These are phyloP conservation scores for Agonopterix arenella DNA, from an alignment of 2,888 invertebrate species.

Conservation along the genomic window DNA sequence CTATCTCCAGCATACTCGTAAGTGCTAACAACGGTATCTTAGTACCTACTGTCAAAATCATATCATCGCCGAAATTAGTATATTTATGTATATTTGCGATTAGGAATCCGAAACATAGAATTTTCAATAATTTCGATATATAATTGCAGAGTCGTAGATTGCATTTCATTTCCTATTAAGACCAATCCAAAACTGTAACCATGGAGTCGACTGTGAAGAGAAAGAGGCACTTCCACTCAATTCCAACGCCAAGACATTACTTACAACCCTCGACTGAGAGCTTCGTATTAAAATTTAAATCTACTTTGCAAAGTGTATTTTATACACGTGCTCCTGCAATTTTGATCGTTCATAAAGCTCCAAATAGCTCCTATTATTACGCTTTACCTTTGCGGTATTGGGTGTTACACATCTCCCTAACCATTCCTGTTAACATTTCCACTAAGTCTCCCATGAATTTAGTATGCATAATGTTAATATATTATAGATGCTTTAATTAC, in stretches of 20 bases:
- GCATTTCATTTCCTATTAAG: no score
- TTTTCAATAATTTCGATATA: no score
- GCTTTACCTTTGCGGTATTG: slow-evolving; percentile 69
- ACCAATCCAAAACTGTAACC: neutral
- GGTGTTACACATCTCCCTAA: slow-evolving; percentile 62
- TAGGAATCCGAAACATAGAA: no score
- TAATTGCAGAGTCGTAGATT: no score
- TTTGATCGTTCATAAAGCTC: slow-evolving; percentile 75
- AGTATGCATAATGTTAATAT: slow-evolving; percentile 68
- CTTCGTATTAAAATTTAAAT: slow-evolving; percentile 77
- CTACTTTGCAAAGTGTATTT: slow-evolving; percentile 77
- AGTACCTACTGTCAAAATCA: no score
- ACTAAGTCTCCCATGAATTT: slow-evolving; percentile 62
- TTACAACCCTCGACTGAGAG: slow-evolving; percentile 71
- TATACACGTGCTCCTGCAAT: slow-evolving; percentile 75
- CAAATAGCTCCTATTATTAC: slow-evolving; percentile 71
- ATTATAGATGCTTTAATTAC: slow-evolving; percentile 72
- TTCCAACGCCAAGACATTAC: slow-evolving; percentile 68
- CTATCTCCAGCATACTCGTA: no score
- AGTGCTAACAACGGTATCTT: no score
- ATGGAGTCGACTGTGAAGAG: slow-evolving; percentile 1
- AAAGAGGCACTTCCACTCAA: slow-evolving; percentile 48
- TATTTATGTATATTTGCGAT: no score
- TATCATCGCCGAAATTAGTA: no score
- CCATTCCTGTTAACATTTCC: slow-evolving; percentile 53